Conservation (phyloP, 2,797 vertebrate species). For the Myoxocephalus aenaeus region DNA sequence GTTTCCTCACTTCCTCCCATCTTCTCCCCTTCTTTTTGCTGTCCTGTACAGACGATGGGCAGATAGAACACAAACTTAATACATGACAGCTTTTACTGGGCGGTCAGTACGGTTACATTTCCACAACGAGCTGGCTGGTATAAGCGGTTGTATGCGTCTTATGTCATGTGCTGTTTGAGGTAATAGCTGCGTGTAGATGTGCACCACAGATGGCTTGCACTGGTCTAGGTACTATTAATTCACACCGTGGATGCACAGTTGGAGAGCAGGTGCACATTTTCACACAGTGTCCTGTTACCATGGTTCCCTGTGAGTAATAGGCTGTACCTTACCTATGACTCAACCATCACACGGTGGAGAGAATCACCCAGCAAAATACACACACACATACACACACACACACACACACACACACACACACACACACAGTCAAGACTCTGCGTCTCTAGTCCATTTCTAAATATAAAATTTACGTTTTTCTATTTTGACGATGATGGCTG, state of each 20-base stretch:
- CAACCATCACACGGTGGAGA: conserved; percentile 44
- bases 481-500: background rate
- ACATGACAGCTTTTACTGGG: background rate
- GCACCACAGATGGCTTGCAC: conserved; percentile 50
- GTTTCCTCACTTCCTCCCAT: conserved; percentile 67
- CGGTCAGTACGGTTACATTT: background rate
- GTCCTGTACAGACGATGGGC: conserved; percentile 66
- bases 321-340: conserved; percentile 66
- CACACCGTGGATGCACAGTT: conserved; percentile 54
- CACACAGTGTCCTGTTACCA: conserved; percentile 70
- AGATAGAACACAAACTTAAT: conserved; percentile 5
- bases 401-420: background rate
- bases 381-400: background rate
- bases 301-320: conserved; percentile 68
- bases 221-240: conserved; percentile 51
- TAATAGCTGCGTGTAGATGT: conserved; percentile 30
- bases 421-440: background rate
- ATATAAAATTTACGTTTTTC: background rate
- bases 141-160: background rate
- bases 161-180: background rate
- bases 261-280: conserved; percentile 71
- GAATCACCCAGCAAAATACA: conserved; percentile 47
- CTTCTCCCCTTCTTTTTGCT: conserved; percentile 68
- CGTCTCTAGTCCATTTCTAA: background rate
- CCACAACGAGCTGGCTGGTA: background rate